Percentiles rank a stretch among this genome's conserved stretches.
Conservation (phyloP, 1,140 invertebrate genomes). For the Aphaenogaster floridana region DNA sequence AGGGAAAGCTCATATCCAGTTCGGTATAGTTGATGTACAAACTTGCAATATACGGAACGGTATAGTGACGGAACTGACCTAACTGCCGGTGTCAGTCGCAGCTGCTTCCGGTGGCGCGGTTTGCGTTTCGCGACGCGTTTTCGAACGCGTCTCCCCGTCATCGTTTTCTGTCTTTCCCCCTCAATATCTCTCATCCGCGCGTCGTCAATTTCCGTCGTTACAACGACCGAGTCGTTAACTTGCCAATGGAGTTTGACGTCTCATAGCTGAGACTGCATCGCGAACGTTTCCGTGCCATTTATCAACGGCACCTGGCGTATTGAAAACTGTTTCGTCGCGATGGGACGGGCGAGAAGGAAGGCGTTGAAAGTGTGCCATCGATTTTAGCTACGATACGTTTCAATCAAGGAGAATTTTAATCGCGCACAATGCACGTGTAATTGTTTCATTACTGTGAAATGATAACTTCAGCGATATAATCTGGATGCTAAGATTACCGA, state of each 20-base stretch:
- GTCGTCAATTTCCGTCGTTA: slow-evolving; percentile 62
- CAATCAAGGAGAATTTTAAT: slow-evolving; percentile 36
- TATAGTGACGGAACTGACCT: slow-evolving; percentile 58
- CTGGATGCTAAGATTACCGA: background rate
- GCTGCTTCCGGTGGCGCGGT: slow-evolving; percentile 40
- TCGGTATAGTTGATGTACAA: background rate
- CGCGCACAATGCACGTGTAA: background rate
- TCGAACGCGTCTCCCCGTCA: slow-evolving; percentile 46
- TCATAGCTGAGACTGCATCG: slow-evolving; percentile 54
- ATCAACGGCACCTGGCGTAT: slow-evolving; percentile 59
- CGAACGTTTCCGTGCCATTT: slow-evolving; percentile 57
- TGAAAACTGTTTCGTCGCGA: slow-evolving; percentile 45
- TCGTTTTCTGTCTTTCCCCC: slow-evolving; percentile 17
- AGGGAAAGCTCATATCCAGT: background rate
- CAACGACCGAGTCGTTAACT: slow-evolving; percentile 60
- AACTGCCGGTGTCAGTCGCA: slow-evolving; percentile 54
- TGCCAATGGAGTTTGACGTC: slow-evolving; percentile 61
- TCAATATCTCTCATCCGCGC: slow-evolving; percentile 31
- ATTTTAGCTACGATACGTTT: slow-evolving; percentile 43
- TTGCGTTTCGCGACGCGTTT: slow-evolving; percentile 59
- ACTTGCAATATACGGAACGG: slow-evolving; percentile 15
- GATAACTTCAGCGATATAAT: background rate
- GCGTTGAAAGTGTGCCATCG: slow-evolving; percentile 38
- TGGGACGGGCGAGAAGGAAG: slow-evolving; percentile 11
- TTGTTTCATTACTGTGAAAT: background rate